Base-by-base conservation (phyloP, 2,797 vertebrate species). In the Lutjanus campechanus region DNA sequence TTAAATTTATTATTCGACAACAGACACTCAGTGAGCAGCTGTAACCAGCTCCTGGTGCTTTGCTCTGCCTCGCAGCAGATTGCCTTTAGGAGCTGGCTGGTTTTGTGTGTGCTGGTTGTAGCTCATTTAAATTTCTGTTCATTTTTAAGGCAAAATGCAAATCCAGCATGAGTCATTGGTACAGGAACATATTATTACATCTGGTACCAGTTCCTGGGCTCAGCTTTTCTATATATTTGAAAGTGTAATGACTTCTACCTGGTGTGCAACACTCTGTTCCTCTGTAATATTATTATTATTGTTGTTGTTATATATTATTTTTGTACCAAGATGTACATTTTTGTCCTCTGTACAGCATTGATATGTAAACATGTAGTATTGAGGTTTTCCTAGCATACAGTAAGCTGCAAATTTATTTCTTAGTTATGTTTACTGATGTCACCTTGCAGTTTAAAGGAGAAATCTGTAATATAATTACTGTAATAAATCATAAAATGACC, bases 21-120 rank as follows among this genome's bases (percentile, higher is more conserved):
- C 25, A 69, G 22, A n/a, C 29, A 36, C n/a, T 51, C 36, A 43
- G 12, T 44, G 44, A 78, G 40, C 15, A 68, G 44, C 22, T 72
- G 25, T 36, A 49, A 50, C 47, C 56, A 68, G 70, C 58, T 79
- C 63, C 69, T 73, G 77, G 83, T 88, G 87, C 84, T 80, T 74
- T 68, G 16, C 73, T 80, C 77, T 85, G 75, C 73, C 20, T 68
- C 51, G 13, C 12, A 47, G 67, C 65, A 63, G 69, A 73, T 55
- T 87, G 72, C 86, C 73, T 83, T 74, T 71, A 73, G 79, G 77
- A 80, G 77, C 63, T 69, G 11, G 2, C 46, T 70, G 54, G 54
- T 36, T 70, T 79, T 50, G 29, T 40, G 20, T 55, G 49, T 60
- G 55, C 20, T 67, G 66, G 8, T 40, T 11, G 20, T 76, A 43